Percentiles rank a stretch among this genome's conserved stretches.
Conservation (phyloP, 2,888 invertebrate genomes). For the Mesochorus sp. region DNA sequence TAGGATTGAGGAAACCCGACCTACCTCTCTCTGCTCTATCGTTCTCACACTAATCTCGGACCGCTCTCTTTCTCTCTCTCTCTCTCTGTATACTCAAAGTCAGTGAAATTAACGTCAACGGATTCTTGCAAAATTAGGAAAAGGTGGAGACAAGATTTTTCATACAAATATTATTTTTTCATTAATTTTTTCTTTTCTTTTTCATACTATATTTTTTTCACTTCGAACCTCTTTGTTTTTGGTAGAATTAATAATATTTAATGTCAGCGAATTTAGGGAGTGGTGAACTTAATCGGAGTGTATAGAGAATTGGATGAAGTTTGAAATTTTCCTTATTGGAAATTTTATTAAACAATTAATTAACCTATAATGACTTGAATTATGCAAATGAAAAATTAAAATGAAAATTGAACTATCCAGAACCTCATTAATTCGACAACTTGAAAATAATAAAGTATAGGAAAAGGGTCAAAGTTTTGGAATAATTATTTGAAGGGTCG, state of each 20-base stretch:
- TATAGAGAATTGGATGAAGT: no score
- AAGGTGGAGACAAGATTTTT: constrained; percentile 7
- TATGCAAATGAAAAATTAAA: no score
- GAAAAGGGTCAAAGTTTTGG: background rate
- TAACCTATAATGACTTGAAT: background rate
- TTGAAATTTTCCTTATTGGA: no score
- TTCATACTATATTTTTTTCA: background rate
- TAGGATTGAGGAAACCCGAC: constrained; percentile 21
- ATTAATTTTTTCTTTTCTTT: background rate
- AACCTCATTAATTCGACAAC: no score
- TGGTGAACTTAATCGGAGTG: no score
- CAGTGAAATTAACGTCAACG: constrained; percentile 30
- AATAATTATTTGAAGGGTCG: background rate
- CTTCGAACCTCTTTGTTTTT: background rate
- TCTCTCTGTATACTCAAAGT: constrained; percentile 9
- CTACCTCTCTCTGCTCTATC: background rate
- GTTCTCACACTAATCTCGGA: background rate
- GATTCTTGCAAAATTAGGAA: background rate
- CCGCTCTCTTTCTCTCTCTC: no score
- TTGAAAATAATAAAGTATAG: background rate
- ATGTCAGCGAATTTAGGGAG: no score
- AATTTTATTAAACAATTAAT: no score
- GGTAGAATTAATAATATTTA: no score
- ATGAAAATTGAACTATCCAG: no score
- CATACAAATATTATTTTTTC: constrained; percentile 43